A percentile compares a stretch with the other conserved stretches of the same genome.
Evolutionary conservation across 1,140 invertebrate species (phyloP).

Genomic region (Sarcophaga bullata): DNA sequence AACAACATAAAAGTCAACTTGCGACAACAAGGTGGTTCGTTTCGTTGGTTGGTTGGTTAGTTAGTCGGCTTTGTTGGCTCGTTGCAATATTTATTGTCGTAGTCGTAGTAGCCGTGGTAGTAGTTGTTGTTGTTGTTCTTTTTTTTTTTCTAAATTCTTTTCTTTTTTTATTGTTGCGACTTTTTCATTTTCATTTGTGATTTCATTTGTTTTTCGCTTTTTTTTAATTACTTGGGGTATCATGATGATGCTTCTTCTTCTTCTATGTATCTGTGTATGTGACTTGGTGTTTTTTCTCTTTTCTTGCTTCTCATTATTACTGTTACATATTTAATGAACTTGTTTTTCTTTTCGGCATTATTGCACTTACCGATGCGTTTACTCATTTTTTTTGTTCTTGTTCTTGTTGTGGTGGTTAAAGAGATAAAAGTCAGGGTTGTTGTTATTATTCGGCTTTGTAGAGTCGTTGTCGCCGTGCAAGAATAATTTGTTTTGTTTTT

Average conservation of each 20-base stretch:
- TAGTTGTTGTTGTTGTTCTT: too few relatives aligned
- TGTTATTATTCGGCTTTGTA: too few relatives aligned
- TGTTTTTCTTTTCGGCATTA: not conserved
- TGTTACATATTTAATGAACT: constrained; percentile 18
- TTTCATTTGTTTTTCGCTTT: not conserved
- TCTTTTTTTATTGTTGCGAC: not conserved
- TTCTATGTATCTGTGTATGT: not conserved
- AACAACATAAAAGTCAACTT: constrained; percentile 25
- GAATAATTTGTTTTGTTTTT: too few relatives aligned
- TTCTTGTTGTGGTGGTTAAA: not conserved
- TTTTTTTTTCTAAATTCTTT: not conserved
- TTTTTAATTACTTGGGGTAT: constrained; percentile 18
- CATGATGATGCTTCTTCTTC: not conserved
- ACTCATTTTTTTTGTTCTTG: not conserved
- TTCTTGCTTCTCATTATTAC: not conserved
- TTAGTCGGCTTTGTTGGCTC: not conserved
- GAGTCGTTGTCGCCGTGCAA: too few relatives aligned
- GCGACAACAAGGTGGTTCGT: constrained; percentile 26
- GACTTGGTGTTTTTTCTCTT: too few relatives aligned
- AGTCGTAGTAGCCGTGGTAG: too few relatives aligned
- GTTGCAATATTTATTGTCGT: too few relatives aligned
- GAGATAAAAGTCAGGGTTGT: constrained; percentile 5
- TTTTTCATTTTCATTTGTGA: not conserved
- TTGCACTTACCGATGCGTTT: not conserved
- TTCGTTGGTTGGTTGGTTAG: not conserved